These are phyloP conservation scores for Tigriopus japonicus DNA, from an alignment of 1,140 invertebrate species.

Conservation along the genomic window DNA sequence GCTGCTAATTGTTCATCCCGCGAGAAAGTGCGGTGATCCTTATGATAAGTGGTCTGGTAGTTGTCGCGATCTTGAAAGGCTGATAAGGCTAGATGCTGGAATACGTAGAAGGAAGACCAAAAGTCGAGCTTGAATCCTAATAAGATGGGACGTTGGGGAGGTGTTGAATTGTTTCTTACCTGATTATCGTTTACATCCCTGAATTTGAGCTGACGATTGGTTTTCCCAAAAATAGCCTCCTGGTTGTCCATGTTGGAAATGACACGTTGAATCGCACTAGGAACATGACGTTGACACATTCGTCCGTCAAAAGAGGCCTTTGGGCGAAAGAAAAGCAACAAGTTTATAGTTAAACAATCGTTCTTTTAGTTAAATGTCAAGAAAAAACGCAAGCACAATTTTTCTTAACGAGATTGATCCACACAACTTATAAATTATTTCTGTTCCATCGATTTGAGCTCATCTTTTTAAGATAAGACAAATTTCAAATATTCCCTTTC, in stretches of 20 bases:
- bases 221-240: background rate
- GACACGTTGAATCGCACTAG: background rate
- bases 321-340: too few species aligned
- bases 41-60: background rate
- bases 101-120: background rate
- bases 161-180: background rate
- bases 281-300: background rate
- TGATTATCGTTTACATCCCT: background rate
- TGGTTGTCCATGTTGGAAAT: background rate
- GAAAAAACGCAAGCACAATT: too few species aligned
- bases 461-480: too few species aligned
- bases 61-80: background rate
- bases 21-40: background rate
- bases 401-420: too few species aligned
- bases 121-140: background rate
- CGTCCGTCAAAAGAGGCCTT: too few species aligned
- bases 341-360: too few species aligned
- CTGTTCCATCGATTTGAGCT: too few species aligned
- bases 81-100: background rate
- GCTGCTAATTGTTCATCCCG: background rate
- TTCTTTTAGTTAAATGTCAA: too few species aligned
- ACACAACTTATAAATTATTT: too few species aligned
- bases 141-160: background rate
- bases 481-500: too few species aligned
- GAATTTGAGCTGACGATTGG: background rate